Percentiles rank a stretch among this genome's conserved stretches.
phyloP scores from a whole-genome alignment of 2,113 vertebrate species.

The Rhineura floridana region DNA sequence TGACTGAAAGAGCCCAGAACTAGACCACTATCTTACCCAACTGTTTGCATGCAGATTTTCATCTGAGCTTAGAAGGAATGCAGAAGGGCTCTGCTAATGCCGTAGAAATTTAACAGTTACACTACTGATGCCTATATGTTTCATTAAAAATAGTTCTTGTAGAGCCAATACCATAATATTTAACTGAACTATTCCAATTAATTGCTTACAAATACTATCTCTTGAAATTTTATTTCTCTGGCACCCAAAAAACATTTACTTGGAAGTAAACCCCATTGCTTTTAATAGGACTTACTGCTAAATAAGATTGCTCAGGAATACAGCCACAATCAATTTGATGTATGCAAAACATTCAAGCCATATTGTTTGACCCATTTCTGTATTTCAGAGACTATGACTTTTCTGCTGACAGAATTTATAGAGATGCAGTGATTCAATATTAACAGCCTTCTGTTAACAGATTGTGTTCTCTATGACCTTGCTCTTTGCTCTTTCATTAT shows the following conservation, averaged over 20 bases:
- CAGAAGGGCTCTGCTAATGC: slow-evolving; percentile 21
- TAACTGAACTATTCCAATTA: slow-evolving; percentile 14
- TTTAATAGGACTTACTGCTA: not conserved
- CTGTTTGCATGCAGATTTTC: not conserved
- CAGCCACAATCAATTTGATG: slow-evolving; percentile 13
- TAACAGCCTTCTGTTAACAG: slow-evolving; percentile 70
- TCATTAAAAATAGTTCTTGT: not conserved
- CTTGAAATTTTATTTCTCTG: slow-evolving; percentile 18
- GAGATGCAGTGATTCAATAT: slow-evolving; percentile 69
- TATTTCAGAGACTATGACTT: slow-evolving; percentile 50
- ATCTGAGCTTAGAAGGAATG: slow-evolving; percentile 24
- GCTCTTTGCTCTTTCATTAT: slow-evolving; percentile 69
- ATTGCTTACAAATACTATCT: slow-evolving; percentile 32
- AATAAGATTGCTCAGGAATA: slow-evolving; percentile 15
- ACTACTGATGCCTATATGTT: slow-evolving; percentile 4
- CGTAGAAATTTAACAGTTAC: slow-evolving; percentile 22
- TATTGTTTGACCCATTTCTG: slow-evolving; percentile 34
- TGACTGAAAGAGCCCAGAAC: slow-evolving; percentile 21
- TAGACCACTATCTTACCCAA: slow-evolving; percentile 30
- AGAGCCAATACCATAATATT: slow-evolving; percentile 3
- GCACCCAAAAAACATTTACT: not conserved
- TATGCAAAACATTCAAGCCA: slow-evolving; percentile 45
- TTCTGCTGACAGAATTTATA: slow-evolving; percentile 61
- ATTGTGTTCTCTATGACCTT: slow-evolving; percentile 65
- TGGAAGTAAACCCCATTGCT: slow-evolving; percentile 2